Percentiles rank a stretch among this genome's conserved stretches.
phyloP scores from a whole-genome alignment of 2,797 vertebrate genomes.

The Salmo trutta region DNA sequence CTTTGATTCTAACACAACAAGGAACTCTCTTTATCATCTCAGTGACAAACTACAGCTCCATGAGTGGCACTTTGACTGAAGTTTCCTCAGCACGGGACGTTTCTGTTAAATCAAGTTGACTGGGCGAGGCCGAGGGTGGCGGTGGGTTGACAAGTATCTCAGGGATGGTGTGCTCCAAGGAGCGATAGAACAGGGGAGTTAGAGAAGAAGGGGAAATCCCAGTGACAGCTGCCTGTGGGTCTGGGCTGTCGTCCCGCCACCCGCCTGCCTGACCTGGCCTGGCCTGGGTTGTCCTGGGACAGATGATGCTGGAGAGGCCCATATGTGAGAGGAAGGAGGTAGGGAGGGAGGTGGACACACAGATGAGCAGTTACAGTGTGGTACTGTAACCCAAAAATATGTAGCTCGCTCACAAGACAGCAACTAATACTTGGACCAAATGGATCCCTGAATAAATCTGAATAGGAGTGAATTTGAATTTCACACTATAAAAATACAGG shows the following conservation, averaged over 20 bases:
- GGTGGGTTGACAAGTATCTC: neutral
- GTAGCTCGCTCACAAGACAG: conserved; percentile 8
- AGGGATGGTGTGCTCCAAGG: neutral
- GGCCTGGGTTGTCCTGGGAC: conserved; percentile 34
- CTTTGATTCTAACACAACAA: conserved; percentile 29
- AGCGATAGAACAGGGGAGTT: no score
- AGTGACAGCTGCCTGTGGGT: conserved; percentile 37
- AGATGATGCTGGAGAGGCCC: conserved; percentile 50
- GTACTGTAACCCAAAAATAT: neutral
- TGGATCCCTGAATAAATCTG: conserved; percentile 7
- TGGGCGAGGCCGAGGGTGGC: neutral
- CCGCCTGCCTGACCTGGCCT: conserved; percentile 16
- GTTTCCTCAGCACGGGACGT: neutral
- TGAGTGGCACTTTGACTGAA: no score
- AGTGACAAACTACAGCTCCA: neutral
- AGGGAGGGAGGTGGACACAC: neutral
- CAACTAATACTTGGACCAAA: neutral
- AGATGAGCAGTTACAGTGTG: conserved; percentile 7
- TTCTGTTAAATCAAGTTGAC: neutral
- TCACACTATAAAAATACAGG: conserved; percentile 17
- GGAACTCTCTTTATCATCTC: neutral
- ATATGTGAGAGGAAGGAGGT: conserved; percentile 5
- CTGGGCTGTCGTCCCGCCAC: neutral
- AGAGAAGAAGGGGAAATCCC: conserved; percentile 22
- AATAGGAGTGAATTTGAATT: conserved; percentile 20